Conservation (phyloP, 2,888 invertebrate genomes). For the Agonopterix subpropinquella region DNA sequence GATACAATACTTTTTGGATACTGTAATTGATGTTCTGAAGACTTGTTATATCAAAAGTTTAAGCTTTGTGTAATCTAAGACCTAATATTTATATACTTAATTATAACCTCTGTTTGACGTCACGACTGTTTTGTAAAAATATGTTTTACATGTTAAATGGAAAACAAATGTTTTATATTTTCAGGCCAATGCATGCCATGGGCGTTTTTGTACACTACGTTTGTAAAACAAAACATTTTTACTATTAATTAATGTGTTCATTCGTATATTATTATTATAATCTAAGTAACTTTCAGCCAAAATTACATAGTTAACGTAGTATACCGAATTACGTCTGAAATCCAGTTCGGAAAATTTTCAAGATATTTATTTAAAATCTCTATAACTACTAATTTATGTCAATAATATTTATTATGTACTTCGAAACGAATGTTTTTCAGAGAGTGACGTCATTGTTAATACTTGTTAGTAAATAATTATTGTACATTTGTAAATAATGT, state of each 20-base stretch:
- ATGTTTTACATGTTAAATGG: no score
- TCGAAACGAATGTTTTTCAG: neutral
- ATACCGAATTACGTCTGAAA: neutral
- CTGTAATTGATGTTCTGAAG: neutral
- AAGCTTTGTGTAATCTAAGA: neutral
- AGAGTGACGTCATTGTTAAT: conserved; percentile 53
- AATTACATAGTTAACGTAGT: neutral
- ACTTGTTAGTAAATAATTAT: conserved; percentile 59
- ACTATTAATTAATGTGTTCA: no score
- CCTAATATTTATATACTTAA: no score
- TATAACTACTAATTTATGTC: neutral
- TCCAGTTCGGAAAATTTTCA: neutral
- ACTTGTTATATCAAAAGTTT: neutral
- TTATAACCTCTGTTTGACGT: no score
- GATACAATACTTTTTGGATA: neutral
- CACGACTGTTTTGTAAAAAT: no score
- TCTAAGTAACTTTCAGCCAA: neutral
- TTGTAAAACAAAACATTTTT: no score
- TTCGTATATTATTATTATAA: no score
- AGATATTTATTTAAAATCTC: neutral
- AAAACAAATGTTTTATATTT: no score
- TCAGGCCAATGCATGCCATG: no score
- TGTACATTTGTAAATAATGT: conserved; percentile 49
- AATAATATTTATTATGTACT: neutral
- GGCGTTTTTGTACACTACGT: no score